These are phyloP conservation scores for Ditula angustiorana DNA, from an alignment of 2,888 invertebrate species.

Conservation along the genomic window DNA sequence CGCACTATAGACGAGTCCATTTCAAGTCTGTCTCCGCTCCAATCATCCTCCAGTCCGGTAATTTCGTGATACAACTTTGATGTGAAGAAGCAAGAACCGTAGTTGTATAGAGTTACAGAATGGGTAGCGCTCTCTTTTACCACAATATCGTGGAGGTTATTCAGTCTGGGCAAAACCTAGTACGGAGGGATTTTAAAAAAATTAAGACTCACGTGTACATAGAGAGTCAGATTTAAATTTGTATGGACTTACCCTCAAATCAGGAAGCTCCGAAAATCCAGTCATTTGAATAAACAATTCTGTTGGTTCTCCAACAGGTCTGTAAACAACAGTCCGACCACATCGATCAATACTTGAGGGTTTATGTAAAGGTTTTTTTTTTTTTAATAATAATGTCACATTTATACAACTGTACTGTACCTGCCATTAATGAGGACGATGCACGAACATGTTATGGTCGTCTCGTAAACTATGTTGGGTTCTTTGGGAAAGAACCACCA, in stretches of 20 bases:
- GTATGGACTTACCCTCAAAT: slow-evolving; percentile 74
- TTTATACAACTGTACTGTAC: slow-evolving; percentile 54
- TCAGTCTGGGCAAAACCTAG: slow-evolving; percentile 70
- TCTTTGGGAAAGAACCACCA: slow-evolving; percentile 80
- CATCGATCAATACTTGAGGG: too few species aligned
- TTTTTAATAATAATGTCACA: background rate
- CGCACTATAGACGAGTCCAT: slow-evolving; percentile 70
- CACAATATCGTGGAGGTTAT: slow-evolving; percentile 72
- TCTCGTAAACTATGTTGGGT: slow-evolving; percentile 68
- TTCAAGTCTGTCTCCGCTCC: slow-evolving; percentile 64
- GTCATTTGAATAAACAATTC: slow-evolving; percentile 70
- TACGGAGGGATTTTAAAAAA: background rate
- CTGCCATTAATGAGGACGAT: slow-evolving; percentile 71
- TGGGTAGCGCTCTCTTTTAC: slow-evolving; percentile 62
- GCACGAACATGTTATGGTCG: slow-evolving; percentile 72
- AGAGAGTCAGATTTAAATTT: too few species aligned
- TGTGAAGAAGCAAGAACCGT: slow-evolving; percentile 71
- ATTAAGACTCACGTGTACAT: background rate
- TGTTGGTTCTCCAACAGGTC: slow-evolving; percentile 73
- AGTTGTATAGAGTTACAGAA: slow-evolving; percentile 69
- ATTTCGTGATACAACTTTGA: slow-evolving; percentile 67
- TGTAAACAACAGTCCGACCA: slow-evolving; percentile 51
- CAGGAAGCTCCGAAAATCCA: slow-evolving; percentile 76
- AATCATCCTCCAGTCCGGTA: slow-evolving; percentile 73
- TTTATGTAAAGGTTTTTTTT: too few species aligned